phyloP scores from a whole-genome alignment of 2,888 invertebrate genomes.

The Pheosia gnoma region DNA sequence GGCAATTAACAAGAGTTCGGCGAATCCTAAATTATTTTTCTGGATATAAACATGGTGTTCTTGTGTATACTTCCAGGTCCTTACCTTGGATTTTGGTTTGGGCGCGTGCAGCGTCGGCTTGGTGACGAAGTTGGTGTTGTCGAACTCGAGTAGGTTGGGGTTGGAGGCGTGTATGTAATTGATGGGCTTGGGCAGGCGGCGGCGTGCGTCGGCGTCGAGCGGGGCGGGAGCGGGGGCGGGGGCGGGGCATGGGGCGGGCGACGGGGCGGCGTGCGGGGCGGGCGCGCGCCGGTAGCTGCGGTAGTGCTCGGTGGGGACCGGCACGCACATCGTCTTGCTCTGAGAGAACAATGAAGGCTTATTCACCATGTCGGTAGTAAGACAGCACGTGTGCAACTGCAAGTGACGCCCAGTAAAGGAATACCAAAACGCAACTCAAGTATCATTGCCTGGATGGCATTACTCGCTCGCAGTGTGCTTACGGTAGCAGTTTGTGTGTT shows the following conservation, averaged over 20 bases:
- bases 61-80: too few relatives aligned
- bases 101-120: slow-evolving; percentile 58
- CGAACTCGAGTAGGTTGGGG: slow-evolving; percentile 87
- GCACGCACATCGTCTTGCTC: slow-evolving; percentile 60
- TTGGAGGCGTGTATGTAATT: slow-evolving; percentile 89
- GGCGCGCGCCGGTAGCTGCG: slow-evolving; percentile 87
- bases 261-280: slow-evolving; percentile 49
- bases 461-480: too few relatives aligned
- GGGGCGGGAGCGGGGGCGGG: slow-evolving; percentile 22
- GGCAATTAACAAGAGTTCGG: too few relatives aligned
- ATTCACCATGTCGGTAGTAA: too few relatives aligned
- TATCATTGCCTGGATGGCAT: too few relatives aligned
- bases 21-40: too few relatives aligned
- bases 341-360: neutral
- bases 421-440: too few relatives aligned
- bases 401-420: too few relatives aligned
- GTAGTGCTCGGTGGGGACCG: slow-evolving; percentile 90
- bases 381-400: too few relatives aligned
- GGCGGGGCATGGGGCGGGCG: slow-evolving; percentile 25
- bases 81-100: slow-evolving; percentile 50
- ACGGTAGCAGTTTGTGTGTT: too few relatives aligned
- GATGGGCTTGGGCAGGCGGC: slow-evolving; percentile 74
- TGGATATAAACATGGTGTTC: too few relatives aligned
- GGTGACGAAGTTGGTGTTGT: slow-evolving; percentile 73
- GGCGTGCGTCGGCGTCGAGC: slow-evolving; percentile 22